Evolutionary conservation across 2,797 vertebrate species (phyloP).

Genomic region (Eulemur albifrons): DNA sequence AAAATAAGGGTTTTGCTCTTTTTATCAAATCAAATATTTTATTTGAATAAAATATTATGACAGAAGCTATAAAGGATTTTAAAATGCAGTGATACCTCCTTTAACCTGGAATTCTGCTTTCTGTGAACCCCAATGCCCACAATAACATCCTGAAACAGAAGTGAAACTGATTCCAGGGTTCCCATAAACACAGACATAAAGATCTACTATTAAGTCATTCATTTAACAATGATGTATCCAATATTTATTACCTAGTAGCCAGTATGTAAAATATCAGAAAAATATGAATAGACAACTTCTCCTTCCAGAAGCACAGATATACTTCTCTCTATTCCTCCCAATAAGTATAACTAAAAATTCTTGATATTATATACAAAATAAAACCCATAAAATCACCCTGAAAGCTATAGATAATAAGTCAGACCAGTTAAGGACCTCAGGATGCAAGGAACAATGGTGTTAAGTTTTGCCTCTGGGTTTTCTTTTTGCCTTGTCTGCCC

Average conservation of each 20-base stretch:
- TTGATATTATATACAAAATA: not conserved
- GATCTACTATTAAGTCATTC: not conserved
- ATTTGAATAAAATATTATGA: conserved; percentile 58
- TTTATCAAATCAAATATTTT: conserved; percentile 50
- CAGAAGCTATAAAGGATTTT: not conserved
- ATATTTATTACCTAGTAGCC: not conserved
- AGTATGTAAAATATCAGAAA: not conserved
- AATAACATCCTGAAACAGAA: not conserved
- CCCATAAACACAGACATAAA: not conserved
- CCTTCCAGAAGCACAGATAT: not conserved
- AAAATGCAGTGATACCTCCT: not conserved
- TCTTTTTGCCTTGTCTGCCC: not conserved
- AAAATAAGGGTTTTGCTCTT: not conserved
- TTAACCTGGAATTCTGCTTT: not conserved
- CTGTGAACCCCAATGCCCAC: not conserved
- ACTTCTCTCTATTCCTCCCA: not conserved
- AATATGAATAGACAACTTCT: not conserved
- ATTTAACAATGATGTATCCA: not conserved
- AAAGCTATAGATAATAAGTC: not conserved
- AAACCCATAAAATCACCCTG: not conserved
- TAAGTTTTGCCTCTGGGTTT: not conserved
- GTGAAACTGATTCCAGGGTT: not conserved
- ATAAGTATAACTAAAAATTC: not conserved
- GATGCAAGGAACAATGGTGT: not conserved
- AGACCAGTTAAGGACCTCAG: not conserved